A percentile compares a stretch with the other conserved stretches of the same genome.
phyloP scores from a whole-genome alignment of 2,113 vertebrate species.

The Regulus satrapa region DNA sequence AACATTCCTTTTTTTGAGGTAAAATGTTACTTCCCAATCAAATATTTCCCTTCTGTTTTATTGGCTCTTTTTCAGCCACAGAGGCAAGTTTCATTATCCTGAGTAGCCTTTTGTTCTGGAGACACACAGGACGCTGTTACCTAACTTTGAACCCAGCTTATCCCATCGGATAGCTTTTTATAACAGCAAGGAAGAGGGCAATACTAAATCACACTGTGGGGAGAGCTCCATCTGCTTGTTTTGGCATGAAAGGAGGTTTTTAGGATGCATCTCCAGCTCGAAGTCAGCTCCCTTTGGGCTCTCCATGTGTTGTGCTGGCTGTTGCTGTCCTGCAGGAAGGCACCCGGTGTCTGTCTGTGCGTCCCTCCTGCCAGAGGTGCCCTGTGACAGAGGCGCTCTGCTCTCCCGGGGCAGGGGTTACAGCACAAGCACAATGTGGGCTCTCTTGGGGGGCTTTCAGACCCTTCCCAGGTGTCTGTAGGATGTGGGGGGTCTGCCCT shows the following conservation, averaged over 20 bases:
- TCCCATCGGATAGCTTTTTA: not conserved
- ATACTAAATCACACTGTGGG: not conserved
- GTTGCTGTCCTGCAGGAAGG: not conserved
- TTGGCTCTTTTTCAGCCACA: not conserved
- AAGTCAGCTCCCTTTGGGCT: not conserved
- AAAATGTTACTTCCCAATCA: slow-evolving; percentile 2
- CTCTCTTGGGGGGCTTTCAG: not conserved
- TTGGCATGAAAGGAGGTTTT: not conserved
- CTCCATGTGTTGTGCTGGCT: not conserved
- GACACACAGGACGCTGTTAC: not conserved
- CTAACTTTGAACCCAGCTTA: not conserved
- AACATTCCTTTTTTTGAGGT: not conserved
- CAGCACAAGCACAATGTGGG: fast-evolving
- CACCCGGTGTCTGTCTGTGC: not conserved
- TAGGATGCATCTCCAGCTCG: not conserved
- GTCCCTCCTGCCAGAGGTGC: fast-evolving
- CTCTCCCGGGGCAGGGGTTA: not conserved
- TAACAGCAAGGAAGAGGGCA: not conserved
- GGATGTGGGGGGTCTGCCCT: not conserved
- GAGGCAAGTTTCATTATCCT: not conserved
- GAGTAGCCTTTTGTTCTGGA: slow-evolving; percentile 1
- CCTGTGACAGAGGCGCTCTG: fast-evolving
- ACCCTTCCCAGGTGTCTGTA: not conserved
- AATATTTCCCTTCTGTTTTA: not conserved
- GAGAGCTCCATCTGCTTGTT: slow-evolving; percentile 12